Evolutionary conservation across 2,797 vertebrate species (phyloP).

Genomic region (Gobio occitaniae): DNA sequence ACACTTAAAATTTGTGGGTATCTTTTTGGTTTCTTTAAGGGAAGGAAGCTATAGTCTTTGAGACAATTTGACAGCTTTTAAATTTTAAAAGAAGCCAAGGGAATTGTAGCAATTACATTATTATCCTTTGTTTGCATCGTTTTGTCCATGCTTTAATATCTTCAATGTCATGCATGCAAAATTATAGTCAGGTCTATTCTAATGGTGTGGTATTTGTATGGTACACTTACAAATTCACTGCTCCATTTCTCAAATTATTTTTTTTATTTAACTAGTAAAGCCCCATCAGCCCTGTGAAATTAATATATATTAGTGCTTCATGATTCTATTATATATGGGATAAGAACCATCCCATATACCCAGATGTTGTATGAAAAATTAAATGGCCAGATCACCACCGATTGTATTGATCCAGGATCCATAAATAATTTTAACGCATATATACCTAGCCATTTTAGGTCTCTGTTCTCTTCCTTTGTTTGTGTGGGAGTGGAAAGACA

Average conservation of each 20-base stretch:
- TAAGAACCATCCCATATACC: not conserved
- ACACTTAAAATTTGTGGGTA: not conserved
- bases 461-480: constrained; percentile 42
- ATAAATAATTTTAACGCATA: not conserved
- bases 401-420: not conserved
- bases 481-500: constrained; percentile 37
- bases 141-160: not conserved
- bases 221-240: not conserved
- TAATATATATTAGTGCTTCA: not conserved
- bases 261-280: not conserved
- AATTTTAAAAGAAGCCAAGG: not conserved
- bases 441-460: not conserved
- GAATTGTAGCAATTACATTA: not conserved
- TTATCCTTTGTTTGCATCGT: not conserved
- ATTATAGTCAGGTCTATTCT: not conserved
- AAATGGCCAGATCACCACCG: not conserved
- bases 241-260: not conserved
- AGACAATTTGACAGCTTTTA: not conserved
- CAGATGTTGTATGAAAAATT: not conserved
- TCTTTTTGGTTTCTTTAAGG: too few relatives aligned
- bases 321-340: not conserved
- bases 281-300: not conserved
- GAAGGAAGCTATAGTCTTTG: not conserved
- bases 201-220: not conserved
- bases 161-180: not conserved